phyloP scores from a whole-genome alignment of 2,888 invertebrate genomes.

The Andrena minutula region DNA sequence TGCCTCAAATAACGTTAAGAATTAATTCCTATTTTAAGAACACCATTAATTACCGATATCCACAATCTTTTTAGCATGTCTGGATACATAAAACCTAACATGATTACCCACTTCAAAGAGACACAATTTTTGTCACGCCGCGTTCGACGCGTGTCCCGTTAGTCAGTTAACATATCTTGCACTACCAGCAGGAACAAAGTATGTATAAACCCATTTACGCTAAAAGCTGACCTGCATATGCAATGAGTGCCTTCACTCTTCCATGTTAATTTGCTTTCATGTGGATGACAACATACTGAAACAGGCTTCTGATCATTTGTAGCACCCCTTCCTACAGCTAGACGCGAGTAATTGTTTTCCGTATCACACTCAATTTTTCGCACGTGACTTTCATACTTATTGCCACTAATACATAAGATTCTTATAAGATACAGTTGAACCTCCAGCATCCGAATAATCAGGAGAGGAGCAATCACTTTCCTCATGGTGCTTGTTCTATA shows the following conservation, averaged over 20 bases:
- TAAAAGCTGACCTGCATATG: constrained; percentile 64
- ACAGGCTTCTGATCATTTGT: constrained; percentile 27
- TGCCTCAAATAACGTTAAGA: too few relatives aligned
- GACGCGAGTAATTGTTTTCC: neutral
- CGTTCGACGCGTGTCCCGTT: constrained; percentile 65
- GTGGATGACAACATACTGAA: constrained; percentile 13
- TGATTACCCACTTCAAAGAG: constrained; percentile 47
- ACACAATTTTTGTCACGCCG: constrained; percentile 64
- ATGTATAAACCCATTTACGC: constrained; percentile 63
- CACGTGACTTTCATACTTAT: neutral
- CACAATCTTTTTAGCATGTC: neutral
- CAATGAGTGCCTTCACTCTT: constrained; percentile 47
- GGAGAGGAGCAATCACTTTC: too few relatives aligned
- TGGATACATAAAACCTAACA: neutral
- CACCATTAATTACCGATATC: neutral
- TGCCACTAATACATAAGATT: neutral
- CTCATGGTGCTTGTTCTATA: too few relatives aligned
- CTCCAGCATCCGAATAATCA: neutral
- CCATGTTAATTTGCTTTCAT: constrained; percentile 44
- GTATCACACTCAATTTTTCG: neutral
- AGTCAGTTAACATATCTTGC: constrained; percentile 63
- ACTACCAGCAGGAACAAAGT: constrained; percentile 58
- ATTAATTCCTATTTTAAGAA: too few relatives aligned
- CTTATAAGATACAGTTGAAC: neutral
- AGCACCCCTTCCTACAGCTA: neutral